Percentiles rank a stretch among this genome's conserved stretches.
phyloP scores from a whole-genome alignment of 2,113 vertebrate genomes.

The Oceanodroma tethys region DNA sequence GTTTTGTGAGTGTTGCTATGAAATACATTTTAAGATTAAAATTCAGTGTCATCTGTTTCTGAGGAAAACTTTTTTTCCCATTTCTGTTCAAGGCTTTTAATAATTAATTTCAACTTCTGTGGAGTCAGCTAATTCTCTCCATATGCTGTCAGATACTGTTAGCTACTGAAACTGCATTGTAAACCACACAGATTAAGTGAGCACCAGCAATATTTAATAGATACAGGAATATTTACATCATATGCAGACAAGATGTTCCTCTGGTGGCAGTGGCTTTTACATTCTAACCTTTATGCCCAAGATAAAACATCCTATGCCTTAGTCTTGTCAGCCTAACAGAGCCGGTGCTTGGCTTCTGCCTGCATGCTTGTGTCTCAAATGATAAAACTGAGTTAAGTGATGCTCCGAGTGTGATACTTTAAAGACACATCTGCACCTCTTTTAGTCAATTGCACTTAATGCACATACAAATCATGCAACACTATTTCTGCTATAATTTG shows the following conservation, averaged over 20 bases:
- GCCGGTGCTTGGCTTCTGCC: not conserved
- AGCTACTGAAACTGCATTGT: not conserved
- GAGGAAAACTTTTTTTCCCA: not conserved
- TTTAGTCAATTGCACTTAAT: not conserved
- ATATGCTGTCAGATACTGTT: not conserved
- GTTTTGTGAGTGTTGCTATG: not conserved
- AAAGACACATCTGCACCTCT: not conserved
- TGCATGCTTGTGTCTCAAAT: not conserved
- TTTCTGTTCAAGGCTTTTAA: not conserved
- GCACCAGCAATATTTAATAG: not conserved
- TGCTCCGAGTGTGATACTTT: not conserved
- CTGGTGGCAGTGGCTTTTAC: not conserved
- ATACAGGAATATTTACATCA: not conserved
- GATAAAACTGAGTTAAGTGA: not conserved
- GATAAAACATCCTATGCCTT: fast-evolving
- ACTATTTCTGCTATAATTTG: not conserved
- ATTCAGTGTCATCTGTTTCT: not conserved
- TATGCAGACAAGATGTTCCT: not conserved
- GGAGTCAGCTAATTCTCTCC: not conserved
- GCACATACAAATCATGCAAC: not conserved
- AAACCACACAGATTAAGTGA: not conserved
- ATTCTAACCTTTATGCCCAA: not conserved
- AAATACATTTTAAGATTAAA: not conserved
- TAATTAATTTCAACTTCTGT: not conserved
- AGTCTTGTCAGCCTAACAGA: not conserved